These are phyloP conservation scores for Pristionchus pacificus DNA, from an alignment of 1,140 invertebrate genomes.

Conservation along the genomic window DNA sequence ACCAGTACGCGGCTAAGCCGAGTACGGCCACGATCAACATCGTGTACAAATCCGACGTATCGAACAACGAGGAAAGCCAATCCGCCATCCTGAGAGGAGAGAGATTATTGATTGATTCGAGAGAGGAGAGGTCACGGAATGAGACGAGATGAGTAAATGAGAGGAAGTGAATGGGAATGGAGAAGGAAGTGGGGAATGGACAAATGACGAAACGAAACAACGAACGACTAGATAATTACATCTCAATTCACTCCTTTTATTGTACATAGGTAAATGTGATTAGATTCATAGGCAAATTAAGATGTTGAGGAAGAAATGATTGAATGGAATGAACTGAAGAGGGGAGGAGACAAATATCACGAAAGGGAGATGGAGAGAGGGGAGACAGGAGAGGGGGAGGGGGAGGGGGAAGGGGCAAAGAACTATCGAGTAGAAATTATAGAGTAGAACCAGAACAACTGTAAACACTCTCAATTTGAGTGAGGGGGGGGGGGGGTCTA, in stretches of 20 bases:
- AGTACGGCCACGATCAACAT: neutral
- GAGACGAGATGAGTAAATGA: neutral
- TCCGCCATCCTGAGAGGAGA: conserved; percentile 38
- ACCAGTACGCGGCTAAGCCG: neutral
- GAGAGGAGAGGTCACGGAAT: conserved; percentile 34
- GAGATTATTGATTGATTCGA: conserved; percentile 42
- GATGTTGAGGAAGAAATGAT: neutral
- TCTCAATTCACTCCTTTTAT: neutral
- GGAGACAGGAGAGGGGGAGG: too few relatives aligned
- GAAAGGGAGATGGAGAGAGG: neutral
- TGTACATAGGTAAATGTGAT: neutral
- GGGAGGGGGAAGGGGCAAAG: neutral
- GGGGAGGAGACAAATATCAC: neutral
- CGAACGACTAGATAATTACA: neutral
- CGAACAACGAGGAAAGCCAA: neutral
- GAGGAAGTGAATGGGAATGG: neutral
- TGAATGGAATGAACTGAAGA: neutral
- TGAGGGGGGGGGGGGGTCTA: neutral
- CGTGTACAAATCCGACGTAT: neutral
- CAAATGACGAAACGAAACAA: neutral
- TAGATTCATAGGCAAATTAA: conserved; percentile 1
- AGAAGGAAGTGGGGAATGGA: neutral
- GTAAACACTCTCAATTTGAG: neutral
- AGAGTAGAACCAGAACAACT: neutral
- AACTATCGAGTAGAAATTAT: neutral